Evolutionary conservation across 2,888 invertebrate species (phyloP), one percentile per base, ranked within the genome.

Genomic region (Atrina japonica): DNA sequence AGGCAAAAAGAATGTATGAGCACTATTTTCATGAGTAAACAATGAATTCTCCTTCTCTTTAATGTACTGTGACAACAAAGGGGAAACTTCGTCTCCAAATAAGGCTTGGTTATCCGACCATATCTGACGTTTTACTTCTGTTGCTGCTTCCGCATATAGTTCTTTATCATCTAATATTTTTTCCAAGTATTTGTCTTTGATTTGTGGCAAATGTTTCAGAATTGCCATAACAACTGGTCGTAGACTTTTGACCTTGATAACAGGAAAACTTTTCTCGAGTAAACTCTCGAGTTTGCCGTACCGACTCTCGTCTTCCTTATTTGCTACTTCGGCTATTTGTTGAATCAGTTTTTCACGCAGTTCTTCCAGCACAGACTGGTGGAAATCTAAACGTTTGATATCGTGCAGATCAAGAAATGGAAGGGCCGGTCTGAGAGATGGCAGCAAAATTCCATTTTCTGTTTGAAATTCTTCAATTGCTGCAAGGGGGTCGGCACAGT

Each of bases 401-500:
- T 96, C 97, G 88, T 98, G 98, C 25, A 99, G 93, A 91, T 99
- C 99, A 11, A 99, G 92, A 18, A 99, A 92, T 0, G 98, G 98
- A 73, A 99, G 91, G 95, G 98, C 98, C 18, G 98, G 97, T 58
- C 97, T 93, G 58, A 99, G 91, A 0, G 98, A 98, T 0, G 98
- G 97, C 55, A 98, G 91, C 66, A 88, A 76, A 53, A 90, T 88
- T 6, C 91, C 90, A 85, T 91, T 91, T 64, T 91, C 90, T 27
- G 96, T 92, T 94, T 98, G 97, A 92, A 99, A 99, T 91, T 98
- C 97, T 92, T 98, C 97, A 77, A 99, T 99, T n/a, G 98, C 98
- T 92, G 97, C 97, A 45, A 98, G 90, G 14, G 98, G 98, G 92
- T 99, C 98, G 0, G 97, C 96, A 89, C 98, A 98, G 86, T 96